phyloP scores from a whole-genome alignment of 2,797 vertebrate species.

The Microtus obscurus region DNA sequence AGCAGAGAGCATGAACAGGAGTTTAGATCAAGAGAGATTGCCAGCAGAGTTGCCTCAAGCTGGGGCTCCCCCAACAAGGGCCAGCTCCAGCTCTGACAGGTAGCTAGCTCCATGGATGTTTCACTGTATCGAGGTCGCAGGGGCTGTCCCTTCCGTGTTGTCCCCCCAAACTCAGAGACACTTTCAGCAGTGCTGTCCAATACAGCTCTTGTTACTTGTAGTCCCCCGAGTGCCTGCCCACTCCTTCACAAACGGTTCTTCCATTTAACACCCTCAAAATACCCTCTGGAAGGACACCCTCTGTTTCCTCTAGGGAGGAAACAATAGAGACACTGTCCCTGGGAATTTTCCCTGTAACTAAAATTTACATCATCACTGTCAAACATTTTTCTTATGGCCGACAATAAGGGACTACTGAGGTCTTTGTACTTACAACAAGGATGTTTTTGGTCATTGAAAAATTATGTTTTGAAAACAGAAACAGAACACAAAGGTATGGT shows the following conservation, averaged over 20 bases:
- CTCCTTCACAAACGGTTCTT: slow-evolving; percentile 27
- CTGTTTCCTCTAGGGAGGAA: slow-evolving; percentile 60
- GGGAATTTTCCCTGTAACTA: slow-evolving; percentile 60
- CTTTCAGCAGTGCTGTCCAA: neutral
- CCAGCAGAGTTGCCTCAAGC: neutral
- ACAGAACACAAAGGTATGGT: slow-evolving; percentile 42
- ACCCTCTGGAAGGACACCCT: slow-evolving; percentile 64
- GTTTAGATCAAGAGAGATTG: neutral
- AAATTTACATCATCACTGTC: slow-evolving; percentile 60
- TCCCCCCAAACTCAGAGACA: neutral
- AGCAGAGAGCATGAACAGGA: neutral
- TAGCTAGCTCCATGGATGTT: neutral
- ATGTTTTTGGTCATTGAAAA: slow-evolving; percentile 8
- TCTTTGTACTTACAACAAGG: slow-evolving; percentile 36
- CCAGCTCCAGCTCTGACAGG: neutral
- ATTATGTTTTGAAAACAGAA: slow-evolving; percentile 42
- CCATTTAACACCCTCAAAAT: slow-evolving; percentile 65
- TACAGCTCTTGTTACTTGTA: neutral
- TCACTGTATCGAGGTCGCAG: neutral
- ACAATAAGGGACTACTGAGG: slow-evolving; percentile 52
- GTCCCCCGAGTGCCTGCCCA: neutral
- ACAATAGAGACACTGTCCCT: slow-evolving; percentile 20
- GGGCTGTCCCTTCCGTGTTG: neutral
- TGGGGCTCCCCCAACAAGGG: neutral
- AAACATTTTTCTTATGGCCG: slow-evolving; percentile 28